Conservation (phyloP, 1,140 invertebrate species). For the Cydia pomonella region DNA sequence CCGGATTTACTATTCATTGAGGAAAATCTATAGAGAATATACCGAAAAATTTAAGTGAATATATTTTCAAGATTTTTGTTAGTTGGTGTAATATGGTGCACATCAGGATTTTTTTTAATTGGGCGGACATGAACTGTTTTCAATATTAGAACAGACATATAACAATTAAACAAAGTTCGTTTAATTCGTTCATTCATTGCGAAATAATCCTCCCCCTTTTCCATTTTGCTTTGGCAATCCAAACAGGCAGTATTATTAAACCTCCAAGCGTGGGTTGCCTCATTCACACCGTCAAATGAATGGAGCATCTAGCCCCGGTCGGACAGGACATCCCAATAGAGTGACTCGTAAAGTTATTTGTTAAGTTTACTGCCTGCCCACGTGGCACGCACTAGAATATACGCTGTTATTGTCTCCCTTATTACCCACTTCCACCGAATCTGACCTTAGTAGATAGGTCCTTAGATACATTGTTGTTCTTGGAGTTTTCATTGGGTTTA, state of each 20-base stretch:
- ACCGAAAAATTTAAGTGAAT: too few species aligned
- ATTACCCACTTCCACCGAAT: slow-evolving; percentile 65
- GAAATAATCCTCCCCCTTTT: slow-evolving; percentile 34
- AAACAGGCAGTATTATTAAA: slow-evolving; percentile 1
- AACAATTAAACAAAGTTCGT: slow-evolving; percentile 36
- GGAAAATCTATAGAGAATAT: too few species aligned
- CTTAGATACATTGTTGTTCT: slow-evolving; percentile 1
- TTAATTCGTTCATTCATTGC: too few species aligned
- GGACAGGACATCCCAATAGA: slow-evolving; percentile 76
- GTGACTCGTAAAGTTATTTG: slow-evolving; percentile 72
- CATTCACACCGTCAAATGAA: slow-evolving; percentile 32
- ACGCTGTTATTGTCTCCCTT: slow-evolving; percentile 66
- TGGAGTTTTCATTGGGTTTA: not conserved
- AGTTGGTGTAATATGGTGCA: too few species aligned
- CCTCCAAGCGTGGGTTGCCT: slow-evolving; percentile 9
- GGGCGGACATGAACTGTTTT: not conserved
- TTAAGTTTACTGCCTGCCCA: slow-evolving; percentile 76
- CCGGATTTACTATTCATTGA: too few species aligned
- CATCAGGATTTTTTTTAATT: not conserved
- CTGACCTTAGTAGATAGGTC: slow-evolving; percentile 4
- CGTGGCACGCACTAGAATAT: slow-evolving; percentile 65
- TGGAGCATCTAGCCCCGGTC: not conserved
- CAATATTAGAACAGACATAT: not conserved
- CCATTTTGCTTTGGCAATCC: not conserved
- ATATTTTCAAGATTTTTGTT: too few species aligned